Base-by-base conservation (phyloP, 2,888 invertebrate species). In the Eupithecia subfuscata region DNA sequence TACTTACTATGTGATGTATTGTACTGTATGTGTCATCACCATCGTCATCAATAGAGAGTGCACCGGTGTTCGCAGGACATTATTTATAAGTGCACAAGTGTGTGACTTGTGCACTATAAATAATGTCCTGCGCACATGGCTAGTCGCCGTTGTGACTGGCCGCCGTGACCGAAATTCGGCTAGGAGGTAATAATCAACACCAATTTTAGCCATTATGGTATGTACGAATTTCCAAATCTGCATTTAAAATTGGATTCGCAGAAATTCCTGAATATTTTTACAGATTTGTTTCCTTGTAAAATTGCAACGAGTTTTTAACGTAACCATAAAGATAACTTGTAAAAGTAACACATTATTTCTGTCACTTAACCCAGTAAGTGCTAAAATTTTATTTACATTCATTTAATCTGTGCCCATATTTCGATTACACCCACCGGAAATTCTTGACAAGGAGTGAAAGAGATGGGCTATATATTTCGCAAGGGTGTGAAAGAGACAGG, bases 381-480 rank as follows among this genome's bases (percentile, higher is more conserved):
- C 83, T 81, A 74, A 85, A 84, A 81, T 76, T 69, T 64, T 72
- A 77, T 72, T 72, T 60, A 74, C 67, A 74, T 74, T 72, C 69
- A 71, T 74, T 71, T 71, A 74, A 71, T 74, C 76, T 76, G 76
- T 69, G 73, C 56, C 56, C 68, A 69, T 48, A 64, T 77, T 78
- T 82, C 78, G 81, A 76, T 85, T 82, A 80, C 84, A 82, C 85
- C 83, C 82, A 84, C 81, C 89, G 90, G 90, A 90, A 89, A 90
- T 88, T 82, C 85, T 82, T 81, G 76, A 75, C 83, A 60, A 25
- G 60, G 82, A 79, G 69, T 76, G 78, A 87, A 73, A 77, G 83
- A 84, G 86, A 88, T 73, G 68, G 18, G n/a, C 7, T 22, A 40
- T 75, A 74, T 70, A 40, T 16, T 34, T 6, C 40, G 71, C 63